Percentiles rank a stretch among this genome's conserved stretches.
phyloP scores from a whole-genome alignment of 2,888 invertebrate genomes.

The Platynereis dumerilii region DNA sequence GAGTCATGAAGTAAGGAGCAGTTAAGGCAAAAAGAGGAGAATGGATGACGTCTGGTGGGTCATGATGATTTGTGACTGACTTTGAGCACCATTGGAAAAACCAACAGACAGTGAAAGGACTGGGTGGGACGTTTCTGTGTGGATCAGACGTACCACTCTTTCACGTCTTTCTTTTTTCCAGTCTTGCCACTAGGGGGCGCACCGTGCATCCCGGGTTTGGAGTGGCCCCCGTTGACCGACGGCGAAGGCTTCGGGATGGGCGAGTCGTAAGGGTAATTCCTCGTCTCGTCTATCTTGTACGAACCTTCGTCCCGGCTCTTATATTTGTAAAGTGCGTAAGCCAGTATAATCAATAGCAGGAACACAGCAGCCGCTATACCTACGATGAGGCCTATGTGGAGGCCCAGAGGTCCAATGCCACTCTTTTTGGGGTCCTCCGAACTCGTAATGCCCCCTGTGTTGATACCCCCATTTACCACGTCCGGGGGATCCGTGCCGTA shows the following conservation, averaged over 20 bases:
- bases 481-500: conserved; percentile 15
- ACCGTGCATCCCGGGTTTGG: conserved; percentile 25
- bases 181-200: conserved; percentile 12
- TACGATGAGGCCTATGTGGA: conserved; percentile 71
- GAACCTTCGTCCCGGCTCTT: conserved; percentile 79
- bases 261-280: conserved; percentile 67
- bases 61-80: no score
- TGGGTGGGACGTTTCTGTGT: not conserved
- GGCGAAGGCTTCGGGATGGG: conserved; percentile 50
- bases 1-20: no score
- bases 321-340: conserved; percentile 69
- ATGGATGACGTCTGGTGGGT: no score
- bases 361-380: conserved; percentile 91
- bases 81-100: no score
- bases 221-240: conserved; percentile 46
- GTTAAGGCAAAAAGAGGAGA: no score
- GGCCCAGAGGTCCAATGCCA: conserved; percentile 28
- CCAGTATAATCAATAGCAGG: conserved; percentile 82
- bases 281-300: conserved; percentile 90
- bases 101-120: no score
- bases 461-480: not conserved
- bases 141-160: conserved; percentile 36
- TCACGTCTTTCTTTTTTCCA: conserved; percentile 31
- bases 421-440: conserved; percentile 11
- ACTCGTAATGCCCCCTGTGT: conserved; percentile 9